A percentile compares a stretch with the other conserved stretches of the same genome.
Conservation (phyloP, 2,113 vertebrate species). For the Strigops habroptila region DNA sequence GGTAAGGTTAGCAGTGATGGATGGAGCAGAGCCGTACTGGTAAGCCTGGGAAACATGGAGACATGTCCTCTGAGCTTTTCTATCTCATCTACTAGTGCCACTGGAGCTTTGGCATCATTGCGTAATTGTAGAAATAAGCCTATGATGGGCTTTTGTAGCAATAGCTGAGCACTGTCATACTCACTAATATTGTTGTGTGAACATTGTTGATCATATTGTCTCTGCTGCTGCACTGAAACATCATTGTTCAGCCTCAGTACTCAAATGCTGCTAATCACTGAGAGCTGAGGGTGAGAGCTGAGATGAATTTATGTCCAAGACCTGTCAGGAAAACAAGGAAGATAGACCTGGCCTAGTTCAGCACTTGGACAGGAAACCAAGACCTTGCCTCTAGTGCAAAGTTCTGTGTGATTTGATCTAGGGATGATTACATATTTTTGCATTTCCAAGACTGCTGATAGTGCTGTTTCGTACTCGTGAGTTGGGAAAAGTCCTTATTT, state of each 20-base stretch:
- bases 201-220: not conserved
- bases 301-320: not conserved
- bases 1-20: not conserved
- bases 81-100: not conserved
- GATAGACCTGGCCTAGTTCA: not conserved
- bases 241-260: not conserved
- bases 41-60: not conserved
- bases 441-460: not conserved
- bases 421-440: not conserved
- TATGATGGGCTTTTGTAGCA: not conserved
- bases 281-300: not conserved
- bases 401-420: not conserved
- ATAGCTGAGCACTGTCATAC: not conserved
- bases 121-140: not conserved
- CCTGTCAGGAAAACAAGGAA: not conserved
- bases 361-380: not conserved
- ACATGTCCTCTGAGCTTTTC: not conserved
- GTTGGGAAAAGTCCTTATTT: not conserved
- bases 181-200: not conserved
- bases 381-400: not conserved
- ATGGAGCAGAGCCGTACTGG: not conserved
- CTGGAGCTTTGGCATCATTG: not conserved
- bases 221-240: not conserved
- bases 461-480: not conserved
- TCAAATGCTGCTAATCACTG: not conserved